A percentile compares a stretch with the other conserved stretches of the same genome.
These are phyloP conservation scores for Reticulitermes lucifugus DNA, from an alignment of 2,888 invertebrate genomes.

Conservation along the genomic window DNA sequence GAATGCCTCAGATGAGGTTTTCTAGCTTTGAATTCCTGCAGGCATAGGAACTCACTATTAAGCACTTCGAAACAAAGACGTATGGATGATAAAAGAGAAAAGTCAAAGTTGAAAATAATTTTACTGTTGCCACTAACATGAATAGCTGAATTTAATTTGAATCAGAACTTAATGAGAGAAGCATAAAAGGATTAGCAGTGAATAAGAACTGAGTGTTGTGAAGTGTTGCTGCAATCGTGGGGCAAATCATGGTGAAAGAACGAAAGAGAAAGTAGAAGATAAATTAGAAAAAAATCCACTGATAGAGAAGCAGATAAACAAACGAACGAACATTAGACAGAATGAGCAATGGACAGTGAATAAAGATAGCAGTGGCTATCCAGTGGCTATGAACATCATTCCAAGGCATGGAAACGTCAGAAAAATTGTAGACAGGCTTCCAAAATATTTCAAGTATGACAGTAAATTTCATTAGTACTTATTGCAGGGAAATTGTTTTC, in stretches of 20 bases:
- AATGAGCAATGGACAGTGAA: background rate
- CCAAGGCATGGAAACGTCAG: background rate
- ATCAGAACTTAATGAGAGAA: background rate
- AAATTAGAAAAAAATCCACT: background rate
- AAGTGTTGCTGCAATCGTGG: background rate
- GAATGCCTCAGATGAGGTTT: too few relatives aligned
- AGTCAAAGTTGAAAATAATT: too few relatives aligned
- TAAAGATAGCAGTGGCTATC: background rate
- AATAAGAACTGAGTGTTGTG: background rate
- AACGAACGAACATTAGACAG: background rate
- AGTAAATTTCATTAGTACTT: too few relatives aligned
- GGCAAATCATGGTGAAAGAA: background rate
- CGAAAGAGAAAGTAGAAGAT: background rate
- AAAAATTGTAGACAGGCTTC: background rate
- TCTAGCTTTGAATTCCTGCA: too few relatives aligned
- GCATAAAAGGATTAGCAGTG: background rate
- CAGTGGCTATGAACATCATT: background rate
- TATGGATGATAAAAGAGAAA: too few relatives aligned
- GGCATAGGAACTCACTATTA: too few relatives aligned
- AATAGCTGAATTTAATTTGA: too few relatives aligned
- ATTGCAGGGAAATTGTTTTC: too few relatives aligned
- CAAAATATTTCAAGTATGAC: background rate
- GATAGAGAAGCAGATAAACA: background rate
- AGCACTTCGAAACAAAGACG: too few relatives aligned
- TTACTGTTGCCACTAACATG: too few relatives aligned